These are phyloP conservation scores for Montipora capricornis DNA, from an alignment of 64 coral and sea anemone species.

Conservation along the genomic window DNA sequence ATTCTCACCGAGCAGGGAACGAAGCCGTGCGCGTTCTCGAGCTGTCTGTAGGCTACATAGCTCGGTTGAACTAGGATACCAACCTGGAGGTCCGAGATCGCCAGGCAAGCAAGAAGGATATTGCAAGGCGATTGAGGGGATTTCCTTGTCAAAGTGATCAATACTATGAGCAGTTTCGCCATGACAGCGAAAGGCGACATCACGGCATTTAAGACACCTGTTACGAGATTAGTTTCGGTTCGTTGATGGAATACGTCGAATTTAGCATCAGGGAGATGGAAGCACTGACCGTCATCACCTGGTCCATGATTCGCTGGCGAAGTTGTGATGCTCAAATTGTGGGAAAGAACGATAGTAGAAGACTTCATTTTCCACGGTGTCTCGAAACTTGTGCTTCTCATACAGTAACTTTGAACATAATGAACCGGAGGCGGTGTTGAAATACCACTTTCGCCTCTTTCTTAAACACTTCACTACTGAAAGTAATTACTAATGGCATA, in stretches of 20 bases:
- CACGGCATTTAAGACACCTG: conserved; percentile 63
- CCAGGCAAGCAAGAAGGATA: conserved; percentile 65
- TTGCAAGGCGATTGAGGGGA: conserved; percentile 69
- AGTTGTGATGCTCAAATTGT: too few relatives aligned
- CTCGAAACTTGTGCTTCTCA: too few relatives aligned
- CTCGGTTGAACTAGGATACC: conserved; percentile 72
- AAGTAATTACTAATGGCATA: too few relatives aligned
- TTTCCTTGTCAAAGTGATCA: conserved; percentile 40
- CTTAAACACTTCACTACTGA: too few relatives aligned
- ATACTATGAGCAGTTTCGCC: conserved; percentile 53
- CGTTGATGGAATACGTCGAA: conserved; percentile 47
- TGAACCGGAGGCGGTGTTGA: too few relatives aligned
- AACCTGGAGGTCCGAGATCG: conserved; percentile 74
- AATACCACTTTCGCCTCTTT: too few relatives aligned
- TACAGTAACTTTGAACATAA: too few relatives aligned
- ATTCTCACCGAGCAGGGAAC: conserved; percentile 76
- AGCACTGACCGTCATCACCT: neutral
- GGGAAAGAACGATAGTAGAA: too few relatives aligned
- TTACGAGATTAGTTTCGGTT: conserved; percentile 65
- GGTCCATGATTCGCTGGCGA: too few relatives aligned
- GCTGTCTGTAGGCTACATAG: conserved; percentile 59
- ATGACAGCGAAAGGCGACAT: conserved; percentile 69
- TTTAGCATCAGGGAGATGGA: conserved; percentile 38
- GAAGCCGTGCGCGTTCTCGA: conserved; percentile 70
- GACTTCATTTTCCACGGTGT: too few relatives aligned